phyloP scores from a whole-genome alignment of 1,140 invertebrate genomes.

The Pteromalus puparum region DNA sequence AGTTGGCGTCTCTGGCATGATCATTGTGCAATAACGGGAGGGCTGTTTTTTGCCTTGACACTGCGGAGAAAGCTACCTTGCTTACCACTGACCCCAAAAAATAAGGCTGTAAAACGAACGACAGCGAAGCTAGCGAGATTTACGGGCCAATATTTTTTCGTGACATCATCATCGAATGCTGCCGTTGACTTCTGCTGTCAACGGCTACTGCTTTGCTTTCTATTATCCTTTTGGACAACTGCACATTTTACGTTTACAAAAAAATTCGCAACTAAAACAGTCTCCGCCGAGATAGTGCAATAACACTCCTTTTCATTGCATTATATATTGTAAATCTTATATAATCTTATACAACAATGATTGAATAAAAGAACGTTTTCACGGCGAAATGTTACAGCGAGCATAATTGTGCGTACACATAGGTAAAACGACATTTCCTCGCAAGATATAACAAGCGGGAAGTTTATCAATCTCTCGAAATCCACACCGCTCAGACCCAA shows the following conservation, averaged over 20 bases:
- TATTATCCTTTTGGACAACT: background rate
- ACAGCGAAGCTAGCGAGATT: slow-evolving; percentile 50
- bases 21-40: slow-evolving; percentile 38
- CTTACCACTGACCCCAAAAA: slow-evolving; percentile 52
- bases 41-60: slow-evolving; percentile 28
- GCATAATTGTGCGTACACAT: too few relatives aligned
- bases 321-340: too few relatives aligned
- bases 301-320: too few relatives aligned
- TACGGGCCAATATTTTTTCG: slow-evolving; percentile 54
- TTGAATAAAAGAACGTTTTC: too few relatives aligned
- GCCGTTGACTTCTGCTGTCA: slow-evolving; percentile 36
- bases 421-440: too few relatives aligned
- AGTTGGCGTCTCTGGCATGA: background rate
- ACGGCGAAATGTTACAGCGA: too few relatives aligned
- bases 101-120: slow-evolving; percentile 55
- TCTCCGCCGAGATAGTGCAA: too few relatives aligned
- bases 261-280: background rate
- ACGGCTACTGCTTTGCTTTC: slow-evolving; percentile 2
- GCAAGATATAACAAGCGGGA: too few relatives aligned
- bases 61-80: slow-evolving; percentile 37
- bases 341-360: too few relatives aligned
- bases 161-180: slow-evolving; percentile 40
- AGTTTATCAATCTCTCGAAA: too few relatives aligned
- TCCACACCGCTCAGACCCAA: too few relatives aligned
- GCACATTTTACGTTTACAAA: background rate